A percentile compares a stretch with the other conserved stretches of the same genome.
These are phyloP conservation scores for Drosophila incognita DNA, from an alignment of 2,888 invertebrate species.

Conservation along the genomic window DNA sequence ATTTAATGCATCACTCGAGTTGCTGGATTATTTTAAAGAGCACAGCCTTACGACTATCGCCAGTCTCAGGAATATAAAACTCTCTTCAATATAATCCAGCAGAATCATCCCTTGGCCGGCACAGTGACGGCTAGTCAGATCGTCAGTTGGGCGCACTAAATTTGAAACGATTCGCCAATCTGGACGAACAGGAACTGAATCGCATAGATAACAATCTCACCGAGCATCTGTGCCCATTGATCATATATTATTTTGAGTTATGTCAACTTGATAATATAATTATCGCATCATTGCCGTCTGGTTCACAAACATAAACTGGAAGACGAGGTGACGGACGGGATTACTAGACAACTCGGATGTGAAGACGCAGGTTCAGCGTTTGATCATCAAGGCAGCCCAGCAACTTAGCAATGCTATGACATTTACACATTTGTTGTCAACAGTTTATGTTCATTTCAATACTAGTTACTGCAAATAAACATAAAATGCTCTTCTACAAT, in stretches of 20 bases:
- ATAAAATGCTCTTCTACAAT: neutral
- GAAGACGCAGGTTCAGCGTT: constrained; percentile 91
- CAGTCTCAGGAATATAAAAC: constrained; percentile 91
- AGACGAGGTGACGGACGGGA: constrained; percentile 90
- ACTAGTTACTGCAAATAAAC: neutral
- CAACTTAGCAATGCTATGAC: constrained; percentile 91
- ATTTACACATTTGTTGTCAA: too few species aligned
- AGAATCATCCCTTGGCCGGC: constrained; percentile 86
- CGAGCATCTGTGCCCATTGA: constrained; percentile 89
- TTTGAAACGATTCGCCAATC: constrained; percentile 82
- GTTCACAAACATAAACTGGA: constrained; percentile 95
- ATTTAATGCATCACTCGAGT: constrained; percentile 87
- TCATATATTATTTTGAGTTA: constrained; percentile 85
- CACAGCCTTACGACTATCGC: constrained; percentile 88
- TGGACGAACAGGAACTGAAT: constrained; percentile 90
- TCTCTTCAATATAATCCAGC: constrained; percentile 89
- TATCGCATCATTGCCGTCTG: constrained; percentile 94
- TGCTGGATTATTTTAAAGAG: constrained; percentile 69
- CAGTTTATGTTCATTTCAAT: neutral
- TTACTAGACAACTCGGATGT: constrained; percentile 87
- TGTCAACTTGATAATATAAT: constrained; percentile 85
- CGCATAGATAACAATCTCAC: constrained; percentile 88
- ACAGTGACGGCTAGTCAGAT: constrained; percentile 46
- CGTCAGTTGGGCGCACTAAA: constrained; percentile 67
- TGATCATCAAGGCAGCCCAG: constrained; percentile 93